These are phyloP conservation scores for Lysandra coridon DNA, from an alignment of 2,888 invertebrate species.

Conservation along the genomic window DNA sequence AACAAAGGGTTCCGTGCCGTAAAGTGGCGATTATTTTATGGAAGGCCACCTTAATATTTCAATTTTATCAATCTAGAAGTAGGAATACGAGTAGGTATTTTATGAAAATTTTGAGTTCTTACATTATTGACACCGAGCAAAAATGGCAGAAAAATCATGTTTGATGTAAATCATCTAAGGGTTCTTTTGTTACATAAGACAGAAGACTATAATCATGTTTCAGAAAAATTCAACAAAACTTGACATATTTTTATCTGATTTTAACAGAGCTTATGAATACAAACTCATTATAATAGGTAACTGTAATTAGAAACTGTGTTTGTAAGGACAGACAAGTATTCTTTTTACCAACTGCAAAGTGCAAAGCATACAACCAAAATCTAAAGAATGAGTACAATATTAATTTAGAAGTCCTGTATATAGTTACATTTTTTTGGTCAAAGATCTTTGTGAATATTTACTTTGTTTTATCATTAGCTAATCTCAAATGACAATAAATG, in stretches of 20 bases:
- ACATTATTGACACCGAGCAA: too few relatives aligned
- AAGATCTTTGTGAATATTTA: not conserved
- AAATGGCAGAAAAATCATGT: too few relatives aligned
- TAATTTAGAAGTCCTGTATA: not conserved
- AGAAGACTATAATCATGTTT: too few relatives aligned
- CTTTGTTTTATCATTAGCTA: not conserved
- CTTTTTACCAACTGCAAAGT: not conserved
- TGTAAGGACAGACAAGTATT: not conserved
- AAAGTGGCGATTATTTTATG: too few relatives aligned
- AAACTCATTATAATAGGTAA: not conserved
- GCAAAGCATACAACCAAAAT: not conserved
- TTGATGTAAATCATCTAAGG: too few relatives aligned
- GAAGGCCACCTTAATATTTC: too few relatives aligned
- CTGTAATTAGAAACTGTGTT: not conserved
- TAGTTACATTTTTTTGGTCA: not conserved
- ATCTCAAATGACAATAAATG: constrained; percentile 23
- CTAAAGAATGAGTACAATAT: not conserved
- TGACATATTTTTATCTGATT: not conserved
- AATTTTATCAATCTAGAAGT: too few relatives aligned
- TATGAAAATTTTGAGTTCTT: too few relatives aligned
- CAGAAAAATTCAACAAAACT: not conserved
- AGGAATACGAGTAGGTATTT: too few relatives aligned
- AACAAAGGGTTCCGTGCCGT: too few relatives aligned
- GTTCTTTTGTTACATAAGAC: too few relatives aligned
- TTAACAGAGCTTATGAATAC: too few relatives aligned